A percentile compares a stretch with the other conserved stretches of the same genome.
Conservation (phyloP, 2,797 vertebrate species). For the Heliangelus exortis region DNA sequence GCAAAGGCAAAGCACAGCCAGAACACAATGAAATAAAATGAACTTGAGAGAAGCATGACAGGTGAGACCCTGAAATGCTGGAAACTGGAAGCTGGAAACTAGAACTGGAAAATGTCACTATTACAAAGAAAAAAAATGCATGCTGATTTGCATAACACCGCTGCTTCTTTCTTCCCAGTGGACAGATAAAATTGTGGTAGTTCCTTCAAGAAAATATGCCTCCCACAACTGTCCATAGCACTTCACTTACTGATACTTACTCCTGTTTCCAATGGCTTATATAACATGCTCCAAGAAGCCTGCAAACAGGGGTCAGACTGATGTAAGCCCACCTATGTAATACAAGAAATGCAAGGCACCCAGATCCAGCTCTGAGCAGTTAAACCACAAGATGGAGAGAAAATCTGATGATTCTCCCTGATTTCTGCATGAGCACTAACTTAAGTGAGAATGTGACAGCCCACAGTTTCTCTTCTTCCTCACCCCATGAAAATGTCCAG, state of each 20-base stretch:
- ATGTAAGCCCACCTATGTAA: fast-evolving
- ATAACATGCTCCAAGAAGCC: neutral
- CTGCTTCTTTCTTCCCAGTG: neutral
- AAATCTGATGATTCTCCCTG: neutral
- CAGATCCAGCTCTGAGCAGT: neutral
- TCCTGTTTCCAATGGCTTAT: neutral
- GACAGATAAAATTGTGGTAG: neutral
- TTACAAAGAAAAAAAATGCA: neutral
- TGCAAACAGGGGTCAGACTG: neutral
- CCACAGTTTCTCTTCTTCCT: neutral
- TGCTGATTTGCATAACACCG: neutral
- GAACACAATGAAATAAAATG: neutral
- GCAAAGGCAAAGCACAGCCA: neutral
- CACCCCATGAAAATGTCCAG: neutral
- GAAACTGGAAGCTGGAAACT: no score
- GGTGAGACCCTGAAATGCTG: fast-evolving
- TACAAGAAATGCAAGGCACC: neutral
- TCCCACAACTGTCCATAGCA: neutral
- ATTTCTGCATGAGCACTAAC: neutral
- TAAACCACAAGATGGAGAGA: neutral
- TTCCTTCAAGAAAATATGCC: neutral
- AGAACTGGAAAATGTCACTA: neutral
- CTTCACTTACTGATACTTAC: neutral
- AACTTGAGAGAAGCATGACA: neutral
- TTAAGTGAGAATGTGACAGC: neutral